Evolutionary conservation across 2,888 invertebrate genomes (phyloP), one percentile per base, ranked within the genome.

Genomic region (Caenorhabditis sinica): DNA sequence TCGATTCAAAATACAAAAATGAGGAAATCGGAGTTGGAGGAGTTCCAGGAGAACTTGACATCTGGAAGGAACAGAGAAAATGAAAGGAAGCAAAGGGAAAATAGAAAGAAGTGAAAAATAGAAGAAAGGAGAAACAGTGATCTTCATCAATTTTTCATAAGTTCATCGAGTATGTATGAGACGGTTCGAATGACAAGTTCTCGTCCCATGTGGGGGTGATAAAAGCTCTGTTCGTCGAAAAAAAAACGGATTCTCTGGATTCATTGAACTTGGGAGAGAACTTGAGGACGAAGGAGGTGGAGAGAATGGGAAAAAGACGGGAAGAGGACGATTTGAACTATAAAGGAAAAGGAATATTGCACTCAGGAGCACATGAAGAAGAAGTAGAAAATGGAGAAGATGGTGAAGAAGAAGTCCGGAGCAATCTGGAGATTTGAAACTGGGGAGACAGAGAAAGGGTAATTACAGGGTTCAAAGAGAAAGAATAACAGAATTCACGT

Each of bases 381-480:
- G n/a, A 25, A 25, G 28, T 28, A 69, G 61, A 61, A 74, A n/a
- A 40, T 40, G 63, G 28, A 28, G 56, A 2, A 56, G 15, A 56
- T 11, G 17, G 4, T n/a, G n/a, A n/a, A n/a, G 25, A 40, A 61
- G 61, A 51, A 75, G 74, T 65, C 40, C 30, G 25, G 28, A 69
- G 53, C 76, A 69, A 76, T 68, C 68, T 33, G 68, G 23, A 76
- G 76, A 60, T 25, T 45, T 45, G 61, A 51, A 61, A 56, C 20
- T 60, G 23, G 28, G 40, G 6, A n/a, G n/a, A n/a, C n/a, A n/a
- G 30, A 36, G 51, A 49, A 45, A 36, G 69, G 61, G 43, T 79
- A 79, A 79, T 79, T 65, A 79, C 49, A 63, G 71, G 79, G 45
- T 71, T 71, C 56, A 30, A 40, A 51, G n/a, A 51, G 65, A 61